phyloP scores from a whole-genome alignment of 2,888 invertebrate species.

The Ametastegia equiseti region DNA sequence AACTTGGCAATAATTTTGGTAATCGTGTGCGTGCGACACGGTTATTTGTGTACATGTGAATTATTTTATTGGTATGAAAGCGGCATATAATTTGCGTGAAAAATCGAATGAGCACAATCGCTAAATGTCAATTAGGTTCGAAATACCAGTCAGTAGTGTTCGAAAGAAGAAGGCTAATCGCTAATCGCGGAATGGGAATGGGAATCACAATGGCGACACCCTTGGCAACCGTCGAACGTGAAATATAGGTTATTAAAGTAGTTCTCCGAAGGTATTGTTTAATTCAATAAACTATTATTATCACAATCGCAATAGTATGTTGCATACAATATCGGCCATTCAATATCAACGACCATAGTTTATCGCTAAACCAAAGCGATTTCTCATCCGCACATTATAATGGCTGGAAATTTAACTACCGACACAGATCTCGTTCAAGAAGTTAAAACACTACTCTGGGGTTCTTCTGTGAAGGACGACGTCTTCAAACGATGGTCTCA shows the following conservation, averaged over 20 bases:
- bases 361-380: constrained; percentile 44
- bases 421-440: constrained; percentile 83
- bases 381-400: constrained; percentile 62
- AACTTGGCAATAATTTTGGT: neutral
- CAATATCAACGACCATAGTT: constrained; percentile 19
- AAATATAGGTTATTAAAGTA: constrained; percentile 65
- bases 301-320: constrained; percentile 34
- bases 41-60: neutral
- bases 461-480: constrained; percentile 88
- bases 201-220: constrained; percentile 64
- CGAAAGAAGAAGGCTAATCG: constrained; percentile 11
- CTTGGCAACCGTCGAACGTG: constrained; percentile 60
- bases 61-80: neutral
- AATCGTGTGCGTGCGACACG: constrained; percentile 15
- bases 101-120: neutral
- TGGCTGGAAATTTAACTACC: constrained; percentile 77
- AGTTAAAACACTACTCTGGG: constrained; percentile 90
- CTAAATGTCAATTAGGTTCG: neutral
- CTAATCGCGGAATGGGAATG: constrained; percentile 28
- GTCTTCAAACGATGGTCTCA: constrained; percentile 96
- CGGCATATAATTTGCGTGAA: neutral
- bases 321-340: constrained; percentile 14
- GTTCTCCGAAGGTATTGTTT: constrained; percentile 34
- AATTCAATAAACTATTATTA: constrained; percentile 32
- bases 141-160: neutral